Evolutionary conservation across 2,888 invertebrate genomes (phyloP), one percentile per base, ranked within the genome.

Genomic region (Protophormia terraenovae): DNA sequence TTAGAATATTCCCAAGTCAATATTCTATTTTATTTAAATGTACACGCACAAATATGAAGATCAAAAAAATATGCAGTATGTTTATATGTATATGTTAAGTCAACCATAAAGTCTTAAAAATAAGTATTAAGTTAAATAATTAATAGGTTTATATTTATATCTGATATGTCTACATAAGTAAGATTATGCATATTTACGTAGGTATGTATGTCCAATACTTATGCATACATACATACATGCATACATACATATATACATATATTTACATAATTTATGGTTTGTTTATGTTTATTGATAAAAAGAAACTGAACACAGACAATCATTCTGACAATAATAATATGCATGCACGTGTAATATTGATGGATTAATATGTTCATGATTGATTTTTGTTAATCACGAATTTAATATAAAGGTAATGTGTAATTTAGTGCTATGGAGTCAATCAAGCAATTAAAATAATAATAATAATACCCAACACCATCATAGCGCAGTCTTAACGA

Each of bases 71-170:
- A 22, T 50, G 10, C 7, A 14, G 27, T 32, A n/a, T 72, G 12
- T n/a, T 19, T 45, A n/a, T 22, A 24, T 29, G 50, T 62, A 45
- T 53, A 29, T 22, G 27, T 24, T 38, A 45, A 62, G 16, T 69
- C 69, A 53, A 3, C 41, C 67, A 58, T 60, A 27, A 75, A 53
- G 41, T 27, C 60, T 76, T 82, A 53, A 53, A 38, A 53, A 24
- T 22, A 60, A 64, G 41, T 62, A 55, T 45, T 29, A 62, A 69
- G 47, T 75, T 60, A 60, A 76, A 69, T 62, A 75, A 76, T 75
- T 82, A 82, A 76, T 82, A 38, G 75, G 69, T 82, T 82, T 82
- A 53, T 76, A 50, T 67, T 60, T 32, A 60, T 29, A 67, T 27
- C 5, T 24, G 58, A 47, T 47, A 58, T n/a, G 45, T 50, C 41